A percentile compares a stretch with the other conserved stretches of the same genome.
These are phyloP conservation scores for Eristalis tenax DNA, from an alignment of 2,888 invertebrate species.

Conservation along the genomic window DNA sequence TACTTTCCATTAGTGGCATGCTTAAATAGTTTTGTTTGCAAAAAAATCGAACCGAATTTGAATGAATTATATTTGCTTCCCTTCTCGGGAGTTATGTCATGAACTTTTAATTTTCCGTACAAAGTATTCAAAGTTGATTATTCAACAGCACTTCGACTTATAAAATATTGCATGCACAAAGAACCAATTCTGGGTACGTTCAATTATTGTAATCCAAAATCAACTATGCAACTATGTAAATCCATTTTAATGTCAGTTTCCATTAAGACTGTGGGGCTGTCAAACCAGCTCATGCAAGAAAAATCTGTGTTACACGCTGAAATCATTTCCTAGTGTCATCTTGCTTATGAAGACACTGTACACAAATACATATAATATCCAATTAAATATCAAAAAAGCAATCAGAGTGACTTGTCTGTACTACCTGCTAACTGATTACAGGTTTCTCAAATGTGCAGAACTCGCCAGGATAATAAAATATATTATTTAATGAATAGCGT, in stretches of 20 bases:
- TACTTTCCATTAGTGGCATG: too few relatives aligned
- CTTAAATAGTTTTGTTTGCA: too few relatives aligned
- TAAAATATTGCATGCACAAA: too few relatives aligned
- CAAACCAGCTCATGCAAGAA: background rate
- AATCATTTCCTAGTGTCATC: slow-evolving; percentile 27
- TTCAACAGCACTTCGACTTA: too few relatives aligned
- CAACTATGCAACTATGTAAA: background rate
- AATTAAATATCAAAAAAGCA: slow-evolving; percentile 25
- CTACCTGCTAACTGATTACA: slow-evolving; percentile 28
- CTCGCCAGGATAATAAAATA: slow-evolving; percentile 73
- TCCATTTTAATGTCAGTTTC: background rate
- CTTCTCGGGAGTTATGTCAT: too few relatives aligned
- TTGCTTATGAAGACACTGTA: slow-evolving; percentile 9
- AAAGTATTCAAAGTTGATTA: too few relatives aligned
- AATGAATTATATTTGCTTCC: too few relatives aligned
- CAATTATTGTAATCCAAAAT: background rate
- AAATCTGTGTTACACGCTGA: background rate
- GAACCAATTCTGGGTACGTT: background rate
- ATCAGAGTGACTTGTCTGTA: slow-evolving; percentile 4
- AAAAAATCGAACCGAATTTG: too few relatives aligned
- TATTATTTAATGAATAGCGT: slow-evolving; percentile 73
- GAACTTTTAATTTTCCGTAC: too few relatives aligned
- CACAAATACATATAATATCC: slow-evolving; percentile 15
- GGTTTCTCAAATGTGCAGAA: slow-evolving; percentile 63
- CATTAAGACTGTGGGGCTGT: background rate